Base-by-base conservation (phyloP, 2,113 vertebrate genomes). In the Sapayoa aenigma region DNA sequence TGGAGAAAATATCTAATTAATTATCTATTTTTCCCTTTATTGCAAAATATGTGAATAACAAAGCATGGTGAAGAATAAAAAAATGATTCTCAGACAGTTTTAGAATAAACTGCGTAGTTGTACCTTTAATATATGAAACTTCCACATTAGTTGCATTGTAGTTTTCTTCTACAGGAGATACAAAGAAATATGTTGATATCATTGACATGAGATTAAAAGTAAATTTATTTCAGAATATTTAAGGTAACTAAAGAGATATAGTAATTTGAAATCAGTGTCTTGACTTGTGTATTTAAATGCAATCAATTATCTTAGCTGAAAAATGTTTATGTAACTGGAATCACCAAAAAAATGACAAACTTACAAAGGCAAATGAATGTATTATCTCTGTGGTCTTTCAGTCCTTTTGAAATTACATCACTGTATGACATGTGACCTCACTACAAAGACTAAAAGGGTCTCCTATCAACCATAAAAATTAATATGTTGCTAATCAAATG, bases 391-490 rank as follows among this genome's bases (percentile, higher is more conserved):
- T n/a, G 62, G 67, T 52, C 52, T 68, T 86, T 67, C 62, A 86
- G 46, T 71, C 83, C 49, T 89, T 79, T 91, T 47, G 24, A 83
- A 93, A 92, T 95, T 83, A 86, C 83, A 95, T 89, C 93, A 91
- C 79, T 60, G 14, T 47, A 53, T 55, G 66, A 85, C 73, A 63
- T 52, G 46, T 92, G 80, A 93, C 87, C 92, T 96, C 47, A 17
- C 60, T 69, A 85, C 63, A 73, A 89, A 87, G 89, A 65, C 77
- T 92, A 22, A 69, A 92, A 31, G 60, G 78, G 31, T 63, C 49
- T 94, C 55, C 84, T 77, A 73, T 78, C 83, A 90, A 33, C 52
- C 74, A 50, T 80, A 58, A 93, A 94, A 63, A 81, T 84, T 74
- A 87, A 71, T 71, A 72, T 0, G 3, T 85, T 46, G 14, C 76